phyloP scores from a whole-genome alignment of 2,797 vertebrate genomes.

The Enteromius afrohamiltoni region DNA sequence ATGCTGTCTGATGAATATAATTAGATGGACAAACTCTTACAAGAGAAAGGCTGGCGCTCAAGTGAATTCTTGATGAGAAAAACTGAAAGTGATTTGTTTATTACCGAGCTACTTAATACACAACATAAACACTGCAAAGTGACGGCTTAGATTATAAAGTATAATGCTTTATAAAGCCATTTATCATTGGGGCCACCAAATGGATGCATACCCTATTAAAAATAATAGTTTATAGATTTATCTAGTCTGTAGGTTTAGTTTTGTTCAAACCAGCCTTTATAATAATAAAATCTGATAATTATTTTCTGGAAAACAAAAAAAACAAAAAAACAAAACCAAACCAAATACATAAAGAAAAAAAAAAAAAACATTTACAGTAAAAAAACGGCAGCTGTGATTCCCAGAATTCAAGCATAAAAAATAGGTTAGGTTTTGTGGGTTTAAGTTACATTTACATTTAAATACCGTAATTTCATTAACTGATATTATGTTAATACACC shows the following conservation, averaged over 20 bases:
- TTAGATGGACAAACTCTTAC: constrained; percentile 29
- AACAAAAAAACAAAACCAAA: not conserved
- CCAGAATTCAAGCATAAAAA: too few species aligned
- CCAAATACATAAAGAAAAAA: not conserved
- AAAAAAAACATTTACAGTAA: too few species aligned
- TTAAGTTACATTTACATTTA: too few species aligned
- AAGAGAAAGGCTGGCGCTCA: constrained; percentile 2
- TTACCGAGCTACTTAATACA: not conserved
- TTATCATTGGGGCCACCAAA: not conserved
- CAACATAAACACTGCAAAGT: not conserved
- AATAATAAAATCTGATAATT: not conserved
- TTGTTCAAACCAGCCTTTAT: not conserved
- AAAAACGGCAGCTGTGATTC: too few species aligned
- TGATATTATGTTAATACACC: too few species aligned
- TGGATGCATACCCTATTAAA: not conserved
- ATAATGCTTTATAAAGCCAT: not conserved
- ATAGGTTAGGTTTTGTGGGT: too few species aligned
- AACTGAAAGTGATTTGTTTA: constrained; percentile 23
- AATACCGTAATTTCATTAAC: too few species aligned
- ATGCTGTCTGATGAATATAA: constrained; percentile 34
- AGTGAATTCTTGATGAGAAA: constrained; percentile 22
- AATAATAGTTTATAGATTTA: not conserved
- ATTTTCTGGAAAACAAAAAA: not conserved
- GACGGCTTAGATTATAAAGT: not conserved
- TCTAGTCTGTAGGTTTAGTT: not conserved